These are phyloP conservation scores for Pachypanchax playfairii DNA, from an alignment of 2,113 vertebrate species.

Conservation along the genomic window DNA sequence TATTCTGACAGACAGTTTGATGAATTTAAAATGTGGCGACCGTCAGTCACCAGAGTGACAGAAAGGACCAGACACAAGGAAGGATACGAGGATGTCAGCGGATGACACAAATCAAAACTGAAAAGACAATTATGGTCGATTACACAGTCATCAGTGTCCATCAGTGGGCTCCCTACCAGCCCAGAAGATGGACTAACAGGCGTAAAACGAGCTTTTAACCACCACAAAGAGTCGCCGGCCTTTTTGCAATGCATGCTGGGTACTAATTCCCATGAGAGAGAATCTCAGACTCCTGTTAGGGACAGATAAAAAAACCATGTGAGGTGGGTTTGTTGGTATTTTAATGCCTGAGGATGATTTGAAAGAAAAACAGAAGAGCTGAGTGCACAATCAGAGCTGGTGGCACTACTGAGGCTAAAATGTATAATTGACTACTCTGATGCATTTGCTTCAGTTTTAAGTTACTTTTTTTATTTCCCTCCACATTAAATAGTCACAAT, in stretches of 20 bases:
- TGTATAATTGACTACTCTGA: slow-evolving; percentile 61
- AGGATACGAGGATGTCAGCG: slow-evolving; percentile 86
- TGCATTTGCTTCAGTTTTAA: slow-evolving; percentile 13
- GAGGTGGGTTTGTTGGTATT: slow-evolving; percentile 49
- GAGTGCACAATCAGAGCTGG: slow-evolving; percentile 35
- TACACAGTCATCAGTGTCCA: slow-evolving; percentile 99
- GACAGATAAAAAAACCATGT: slow-evolving; percentile 68
- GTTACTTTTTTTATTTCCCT: background rate
- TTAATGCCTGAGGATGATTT: slow-evolving; percentile 54
- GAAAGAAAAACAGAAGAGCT: slow-evolving; percentile 28
- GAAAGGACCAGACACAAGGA: slow-evolving; percentile 56
- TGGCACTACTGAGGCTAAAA: slow-evolving; percentile 38
- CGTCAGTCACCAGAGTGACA: slow-evolving; percentile 56
- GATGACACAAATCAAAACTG: slow-evolving; percentile 99
- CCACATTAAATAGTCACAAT: slow-evolving; percentile 3
- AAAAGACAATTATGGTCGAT: slow-evolving; percentile 99
- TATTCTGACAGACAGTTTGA: slow-evolving; percentile 60
- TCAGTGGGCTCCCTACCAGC: slow-evolving; percentile 87
- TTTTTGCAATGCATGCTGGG: slow-evolving; percentile 78
- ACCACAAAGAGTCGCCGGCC: slow-evolving; percentile 94
- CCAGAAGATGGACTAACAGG: slow-evolving; percentile 94
- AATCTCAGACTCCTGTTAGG: slow-evolving; percentile 72
- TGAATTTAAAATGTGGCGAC: slow-evolving; percentile 67
- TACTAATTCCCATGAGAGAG: slow-evolving; percentile 73
- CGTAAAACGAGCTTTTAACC: slow-evolving; percentile 99